Base-by-base conservation (phyloP, 2,888 invertebrate species). In the Dilophus febrilis region DNA sequence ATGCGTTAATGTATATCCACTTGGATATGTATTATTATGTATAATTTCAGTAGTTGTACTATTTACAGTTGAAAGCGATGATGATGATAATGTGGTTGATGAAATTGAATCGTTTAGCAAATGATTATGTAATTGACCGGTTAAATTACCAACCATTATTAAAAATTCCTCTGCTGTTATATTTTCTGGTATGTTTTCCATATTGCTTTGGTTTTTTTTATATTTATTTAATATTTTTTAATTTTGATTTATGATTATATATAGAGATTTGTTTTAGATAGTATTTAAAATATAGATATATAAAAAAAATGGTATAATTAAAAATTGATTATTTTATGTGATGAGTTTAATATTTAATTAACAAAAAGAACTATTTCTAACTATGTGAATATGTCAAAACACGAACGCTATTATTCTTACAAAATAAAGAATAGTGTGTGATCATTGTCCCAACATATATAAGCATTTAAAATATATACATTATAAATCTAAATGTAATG, bases 1-100 rank as follows among this genome's bases (percentile, higher is more conserved):
- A 57, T 90, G 86, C 31, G 84, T 76, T 38, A 88, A 70, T n/a
- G 86, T 83, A 58, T 92, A 92, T 2, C 88, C 90, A 50, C 86
- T 88, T 0, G 91, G 91, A 57, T 87, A 88, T 6, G 54, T 53
- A 5, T 59, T 59, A 40, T 57, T 55, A 52, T 58, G 58, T 39
- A 56, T 52, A 35, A 58, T 46, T 40, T 58, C 57, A 12, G 56
- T 58, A 18, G 52, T 57, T 41, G 49, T 41, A 33, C 29, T 33
- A 37, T 35, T 38, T 27, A 38, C 36, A 22, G 37, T 32, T 26
- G 38, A 38, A 32, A 37, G 41, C 45, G 42, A 43, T 42, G 43
- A 22, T 22, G 8, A 22, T 22, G 8, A 8, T 22, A 22, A 22
- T 22, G 8, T 4, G 4, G 39, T 38, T 12, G 40, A 36, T 8